phyloP scores from a whole-genome alignment of 2,113 vertebrate genomes.

The Hassar affinis region DNA sequence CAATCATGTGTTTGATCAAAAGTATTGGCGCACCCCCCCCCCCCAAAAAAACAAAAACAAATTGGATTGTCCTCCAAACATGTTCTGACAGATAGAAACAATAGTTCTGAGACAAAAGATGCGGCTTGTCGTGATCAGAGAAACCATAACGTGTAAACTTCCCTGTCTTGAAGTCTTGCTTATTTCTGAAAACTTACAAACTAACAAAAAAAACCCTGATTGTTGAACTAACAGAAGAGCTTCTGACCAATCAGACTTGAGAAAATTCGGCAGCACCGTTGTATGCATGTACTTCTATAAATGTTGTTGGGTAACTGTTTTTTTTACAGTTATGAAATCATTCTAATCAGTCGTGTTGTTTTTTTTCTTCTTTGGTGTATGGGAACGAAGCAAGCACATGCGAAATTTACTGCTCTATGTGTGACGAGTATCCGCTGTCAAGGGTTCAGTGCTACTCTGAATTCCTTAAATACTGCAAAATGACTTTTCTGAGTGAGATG shows the following conservation, averaged over 20 bases:
- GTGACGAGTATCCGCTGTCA: fast-evolving
- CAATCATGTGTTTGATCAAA: too few relatives aligned
- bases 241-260: too few relatives aligned
- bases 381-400: background rate
- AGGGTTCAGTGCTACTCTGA: slow-evolving; percentile 22
- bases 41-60: too few relatives aligned
- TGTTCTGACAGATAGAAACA: too few relatives aligned
- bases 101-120: too few relatives aligned
- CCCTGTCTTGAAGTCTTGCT: too few relatives aligned
- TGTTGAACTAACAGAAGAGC: background rate
- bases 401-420: background rate
- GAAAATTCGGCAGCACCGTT: background rate
- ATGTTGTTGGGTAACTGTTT: background rate
- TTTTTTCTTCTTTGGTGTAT: background rate
- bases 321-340: background rate
- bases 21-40: too few relatives aligned
- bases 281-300: background rate
- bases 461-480: background rate
- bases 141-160: too few relatives aligned
- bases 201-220: too few relatives aligned
- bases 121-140: too few relatives aligned
- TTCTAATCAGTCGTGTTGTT: slow-evolving; percentile 17
- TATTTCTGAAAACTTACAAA: too few relatives aligned
- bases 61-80: too few relatives aligned
- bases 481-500: background rate